Conservation (phyloP, 2,888 invertebrate genomes). For the Dinocampus coccinellae region DNA sequence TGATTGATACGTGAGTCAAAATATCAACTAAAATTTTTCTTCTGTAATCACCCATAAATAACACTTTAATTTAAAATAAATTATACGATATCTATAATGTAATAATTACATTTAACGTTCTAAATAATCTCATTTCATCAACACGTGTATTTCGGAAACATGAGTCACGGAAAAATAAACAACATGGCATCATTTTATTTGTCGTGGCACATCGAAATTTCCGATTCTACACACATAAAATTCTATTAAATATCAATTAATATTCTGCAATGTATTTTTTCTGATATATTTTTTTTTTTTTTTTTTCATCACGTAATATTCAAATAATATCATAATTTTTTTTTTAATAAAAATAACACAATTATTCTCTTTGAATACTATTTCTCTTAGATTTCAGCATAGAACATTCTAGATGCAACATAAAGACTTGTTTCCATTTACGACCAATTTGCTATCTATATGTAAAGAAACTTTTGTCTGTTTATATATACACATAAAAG, state of each 20-base stretch:
- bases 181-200: slow-evolving; percentile 15
- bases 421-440: slow-evolving; percentile 1
- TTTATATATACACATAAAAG: neutral
- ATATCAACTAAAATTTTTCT: neutral
- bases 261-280: neutral
- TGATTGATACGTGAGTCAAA: slow-evolving; percentile 33
- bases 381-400: neutral
- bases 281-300: neutral
- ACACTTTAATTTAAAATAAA: neutral
- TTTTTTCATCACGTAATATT: neutral
- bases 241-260: neutral
- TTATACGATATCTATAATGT: neutral
- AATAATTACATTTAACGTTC: neutral
- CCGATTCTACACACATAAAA: neutral
- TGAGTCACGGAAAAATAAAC: neutral
- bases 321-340: neutral
- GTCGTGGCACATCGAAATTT: neutral
- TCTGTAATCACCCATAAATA: neutral
- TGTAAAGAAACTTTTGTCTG: too few species aligned
- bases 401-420: slow-evolving; percentile 3
- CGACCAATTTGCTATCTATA: too few species aligned
- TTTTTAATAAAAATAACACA: neutral
- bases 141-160: neutral
- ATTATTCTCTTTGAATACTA: neutral
- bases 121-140: neutral